Conservation (phyloP, 2,888 invertebrate genomes). For the Blastobasis lacticolella region DNA sequence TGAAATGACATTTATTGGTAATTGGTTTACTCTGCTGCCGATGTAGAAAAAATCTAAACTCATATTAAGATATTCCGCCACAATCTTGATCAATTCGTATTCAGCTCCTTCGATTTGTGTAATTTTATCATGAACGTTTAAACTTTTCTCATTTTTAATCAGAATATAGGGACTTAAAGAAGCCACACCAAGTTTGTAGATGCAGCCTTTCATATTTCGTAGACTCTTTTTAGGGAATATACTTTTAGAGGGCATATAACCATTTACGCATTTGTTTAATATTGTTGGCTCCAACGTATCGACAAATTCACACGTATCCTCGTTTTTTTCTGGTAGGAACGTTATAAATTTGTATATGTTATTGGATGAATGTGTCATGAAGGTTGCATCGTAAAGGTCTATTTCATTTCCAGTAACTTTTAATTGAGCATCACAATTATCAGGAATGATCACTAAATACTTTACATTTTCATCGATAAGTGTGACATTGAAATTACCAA, state of each 20-base stretch:
- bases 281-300: constrained; percentile 13
- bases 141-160: constrained; percentile 23
- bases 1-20: constrained; percentile 24
- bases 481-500: constrained; percentile 14
- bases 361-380: constrained; percentile 21
- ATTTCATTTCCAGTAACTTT: constrained; percentile 18
- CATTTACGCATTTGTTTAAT: constrained; percentile 33
- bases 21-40: constrained; percentile 27
- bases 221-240: constrained; percentile 33
- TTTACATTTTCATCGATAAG: constrained; percentile 20
- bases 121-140: constrained; percentile 31
- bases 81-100: constrained; percentile 43
- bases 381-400: constrained; percentile 29
- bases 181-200: constrained; percentile 40
- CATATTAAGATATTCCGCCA: constrained; percentile 40
- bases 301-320: constrained; percentile 25
- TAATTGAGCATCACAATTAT: constrained; percentile 16
- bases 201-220: constrained; percentile 38
- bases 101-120: constrained; percentile 36
- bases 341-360: constrained; percentile 19
- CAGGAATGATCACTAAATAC: constrained; percentile 26
- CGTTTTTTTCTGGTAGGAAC: constrained; percentile 30
- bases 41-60: constrained; percentile 36
- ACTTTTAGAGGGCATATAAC: constrained; percentile 14
- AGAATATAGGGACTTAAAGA: constrained; percentile 36